phyloP scores from a whole-genome alignment of 2,888 invertebrate genomes.

The Lysandra coridon region DNA sequence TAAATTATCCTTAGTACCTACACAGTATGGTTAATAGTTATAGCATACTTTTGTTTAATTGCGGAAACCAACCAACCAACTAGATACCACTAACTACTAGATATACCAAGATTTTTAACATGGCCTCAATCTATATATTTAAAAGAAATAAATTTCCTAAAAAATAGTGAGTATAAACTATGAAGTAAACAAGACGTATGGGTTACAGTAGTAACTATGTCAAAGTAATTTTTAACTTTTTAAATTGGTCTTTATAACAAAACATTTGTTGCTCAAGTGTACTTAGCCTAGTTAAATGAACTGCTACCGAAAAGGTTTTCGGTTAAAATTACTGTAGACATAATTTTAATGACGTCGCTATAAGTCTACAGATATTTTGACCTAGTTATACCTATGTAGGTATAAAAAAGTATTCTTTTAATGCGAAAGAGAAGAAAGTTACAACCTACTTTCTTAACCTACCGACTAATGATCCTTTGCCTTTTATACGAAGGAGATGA shows the following conservation, averaged over 20 bases:
- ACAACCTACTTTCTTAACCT: background rate
- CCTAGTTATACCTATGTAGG: no score
- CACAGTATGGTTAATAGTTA: background rate
- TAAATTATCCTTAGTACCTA: background rate
- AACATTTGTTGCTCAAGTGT: conserved; percentile 10
- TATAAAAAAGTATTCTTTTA: no score
- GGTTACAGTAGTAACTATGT: background rate
- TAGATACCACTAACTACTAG: no score
- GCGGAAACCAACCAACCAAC: no score
- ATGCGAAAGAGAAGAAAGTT: background rate
- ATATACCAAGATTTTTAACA: no score
- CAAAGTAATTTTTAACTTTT: conserved; percentile 2
- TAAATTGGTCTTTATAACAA: background rate
- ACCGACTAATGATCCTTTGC: background rate
- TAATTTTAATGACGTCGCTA: no score
- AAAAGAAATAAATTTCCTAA: background rate
- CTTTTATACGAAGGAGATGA: background rate
- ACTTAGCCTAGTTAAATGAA: background rate
- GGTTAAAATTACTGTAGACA: background rate
- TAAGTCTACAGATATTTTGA: no score
- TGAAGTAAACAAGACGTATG: background rate
- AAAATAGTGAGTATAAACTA: background rate
- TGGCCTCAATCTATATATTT: no score
- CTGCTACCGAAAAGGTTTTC: background rate
- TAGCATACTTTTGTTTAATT: background rate